phyloP scores from a whole-genome alignment of 2,888 invertebrate species.

The Antitype chi region DNA sequence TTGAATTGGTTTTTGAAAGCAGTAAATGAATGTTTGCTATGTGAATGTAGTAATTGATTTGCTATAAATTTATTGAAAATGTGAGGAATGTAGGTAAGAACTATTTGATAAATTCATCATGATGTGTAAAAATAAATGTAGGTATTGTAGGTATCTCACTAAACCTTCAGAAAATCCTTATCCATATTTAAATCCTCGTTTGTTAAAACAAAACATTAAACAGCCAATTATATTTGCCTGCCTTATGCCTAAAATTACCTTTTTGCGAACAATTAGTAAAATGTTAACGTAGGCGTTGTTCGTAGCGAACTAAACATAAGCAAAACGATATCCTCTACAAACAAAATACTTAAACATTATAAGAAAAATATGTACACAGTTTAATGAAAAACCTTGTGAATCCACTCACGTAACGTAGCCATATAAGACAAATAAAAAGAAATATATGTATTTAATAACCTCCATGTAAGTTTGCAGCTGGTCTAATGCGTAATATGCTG shows the following conservation, averaged over 20 bases:
- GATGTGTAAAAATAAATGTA: not conserved
- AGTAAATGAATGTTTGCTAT: not conserved
- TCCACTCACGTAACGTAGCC: conserved; percentile 39
- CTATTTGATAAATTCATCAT: not conserved
- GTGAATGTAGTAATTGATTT: not conserved
- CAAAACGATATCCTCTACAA: conserved; percentile 46
- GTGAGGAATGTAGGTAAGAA: too few relatives aligned
- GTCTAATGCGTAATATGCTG: conserved; percentile 30
- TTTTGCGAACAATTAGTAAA: not conserved
- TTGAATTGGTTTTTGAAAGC: not conserved
- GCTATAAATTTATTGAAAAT: not conserved
- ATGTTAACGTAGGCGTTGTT: not conserved
- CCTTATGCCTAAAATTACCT: not conserved
- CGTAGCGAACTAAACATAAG: conserved; percentile 12
- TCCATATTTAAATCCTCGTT: not conserved
- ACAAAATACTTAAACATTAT: conserved; percentile 29
- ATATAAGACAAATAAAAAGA: conserved; percentile 43
- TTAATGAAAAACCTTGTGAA: conserved; percentile 47
- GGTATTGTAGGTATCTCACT: not conserved
- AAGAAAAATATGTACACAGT: conserved; percentile 37
- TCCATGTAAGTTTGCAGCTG: conserved; percentile 16
- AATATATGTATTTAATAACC: conserved; percentile 58
- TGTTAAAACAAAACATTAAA: not conserved
- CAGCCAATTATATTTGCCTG: not conserved
- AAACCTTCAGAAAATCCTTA: not conserved